phyloP scores from a whole-genome alignment of 2,797 vertebrate genomes.

The Microhierax caerulescens region DNA sequence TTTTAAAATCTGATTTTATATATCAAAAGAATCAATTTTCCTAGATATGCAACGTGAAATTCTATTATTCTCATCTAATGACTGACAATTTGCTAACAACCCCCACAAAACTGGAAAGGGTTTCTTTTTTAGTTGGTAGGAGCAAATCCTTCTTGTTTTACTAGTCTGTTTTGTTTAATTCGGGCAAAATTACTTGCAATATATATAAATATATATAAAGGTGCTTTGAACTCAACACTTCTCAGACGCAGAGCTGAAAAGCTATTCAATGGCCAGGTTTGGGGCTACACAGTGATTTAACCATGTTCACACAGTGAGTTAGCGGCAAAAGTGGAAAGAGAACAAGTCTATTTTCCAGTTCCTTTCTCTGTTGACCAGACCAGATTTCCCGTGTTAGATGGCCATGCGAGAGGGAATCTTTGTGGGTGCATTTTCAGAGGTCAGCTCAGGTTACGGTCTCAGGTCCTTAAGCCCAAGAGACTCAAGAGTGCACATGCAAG shows the following conservation, averaged over 20 bases:
- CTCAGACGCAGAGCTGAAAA: not conserved
- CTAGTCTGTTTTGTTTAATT: not conserved
- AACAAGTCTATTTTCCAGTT: not conserved
- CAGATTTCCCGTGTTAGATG: not conserved
- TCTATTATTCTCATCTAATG: not conserved
- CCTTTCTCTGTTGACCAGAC: not conserved
- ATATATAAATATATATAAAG: not conserved
- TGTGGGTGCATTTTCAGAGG: not conserved
- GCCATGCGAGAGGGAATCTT: not conserved
- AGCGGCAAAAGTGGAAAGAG: not conserved
- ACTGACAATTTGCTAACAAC: not conserved
- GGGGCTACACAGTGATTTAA: not conserved
- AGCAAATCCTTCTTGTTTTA: not conserved
- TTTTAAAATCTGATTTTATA: not conserved
- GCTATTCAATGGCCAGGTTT: not conserved
- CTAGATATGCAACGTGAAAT: not conserved
- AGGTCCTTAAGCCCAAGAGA: not conserved
- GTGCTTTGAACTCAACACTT: not conserved
- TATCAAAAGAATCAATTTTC: not conserved
- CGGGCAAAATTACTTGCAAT: not conserved
- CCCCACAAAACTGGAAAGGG: not conserved
- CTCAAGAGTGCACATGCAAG: rapidly evolving
- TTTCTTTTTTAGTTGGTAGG: not conserved
- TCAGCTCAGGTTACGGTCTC: not conserved
- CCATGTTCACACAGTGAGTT: not conserved